A percentile compares a stretch with the other conserved stretches of the same genome.
These are phyloP conservation scores for Clusia tigrina DNA, from an alignment of 2,888 invertebrate genomes.

Conservation along the genomic window DNA sequence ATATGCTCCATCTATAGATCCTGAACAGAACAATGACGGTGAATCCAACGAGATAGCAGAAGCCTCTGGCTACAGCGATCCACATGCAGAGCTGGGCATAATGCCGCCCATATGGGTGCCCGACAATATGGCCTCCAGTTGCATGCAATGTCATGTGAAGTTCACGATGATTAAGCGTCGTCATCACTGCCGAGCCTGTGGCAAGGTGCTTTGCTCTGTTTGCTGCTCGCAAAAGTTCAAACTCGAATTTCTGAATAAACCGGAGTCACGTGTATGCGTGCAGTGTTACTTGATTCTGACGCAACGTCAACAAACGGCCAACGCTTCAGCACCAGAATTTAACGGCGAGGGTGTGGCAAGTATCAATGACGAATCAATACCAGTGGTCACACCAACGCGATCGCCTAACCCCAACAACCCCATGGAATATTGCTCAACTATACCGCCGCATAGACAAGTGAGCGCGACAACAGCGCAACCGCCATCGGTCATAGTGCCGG, in stretches of 20 bases:
- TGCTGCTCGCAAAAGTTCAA: conserved; percentile 79
- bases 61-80: conserved; percentile 57
- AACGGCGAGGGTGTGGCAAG: background rate
- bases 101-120: conserved; percentile 88
- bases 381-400: conserved; percentile 48
- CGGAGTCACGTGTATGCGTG: conserved; percentile 81
- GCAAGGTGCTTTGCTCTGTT: conserved; percentile 80
- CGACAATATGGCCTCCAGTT: conserved; percentile 80
- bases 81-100: conserved; percentile 70
- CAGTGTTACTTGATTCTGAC: conserved; percentile 72
- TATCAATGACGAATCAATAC: conserved; percentile 13
- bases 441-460: conserved; percentile 80
- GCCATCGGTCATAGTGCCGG: conserved; percentile 84
- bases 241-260: conserved; percentile 75
- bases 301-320: conserved; percentile 53
- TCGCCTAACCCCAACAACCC: conserved; percentile 86
- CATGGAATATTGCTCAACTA: conserved; percentile 85
- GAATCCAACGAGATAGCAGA: conserved; percentile 43
- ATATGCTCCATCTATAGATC: background rate
- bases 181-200: conserved; percentile 89
- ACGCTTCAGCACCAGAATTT: background rate
- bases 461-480: conserved; percentile 64
- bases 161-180: conserved; percentile 84
- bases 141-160: conserved; percentile 82
- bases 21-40: conserved; percentile 31